A percentile compares a stretch with the other conserved stretches of the same genome.
phyloP scores from a whole-genome alignment of 1,140 invertebrate genomes.

The Drosophila teissieri region DNA sequence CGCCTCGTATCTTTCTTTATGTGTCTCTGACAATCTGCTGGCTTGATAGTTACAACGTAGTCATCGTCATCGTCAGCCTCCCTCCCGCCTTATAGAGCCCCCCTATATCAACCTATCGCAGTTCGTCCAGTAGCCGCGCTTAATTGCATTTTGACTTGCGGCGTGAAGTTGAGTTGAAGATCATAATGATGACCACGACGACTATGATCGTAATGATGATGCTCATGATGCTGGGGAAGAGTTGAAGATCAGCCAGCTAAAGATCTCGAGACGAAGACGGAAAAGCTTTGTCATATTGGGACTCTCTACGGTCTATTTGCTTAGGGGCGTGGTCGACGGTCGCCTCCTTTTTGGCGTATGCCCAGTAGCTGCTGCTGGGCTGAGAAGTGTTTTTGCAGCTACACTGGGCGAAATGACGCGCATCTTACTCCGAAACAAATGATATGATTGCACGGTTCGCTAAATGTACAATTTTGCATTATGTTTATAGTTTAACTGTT shows the following conservation, averaged over 20 bases:
- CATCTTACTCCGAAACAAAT: not conserved
- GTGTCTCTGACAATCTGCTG: conserved; percentile 73
- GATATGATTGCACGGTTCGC: too few species aligned
- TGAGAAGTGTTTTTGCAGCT: conserved; percentile 47
- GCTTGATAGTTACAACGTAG: conserved; percentile 66
- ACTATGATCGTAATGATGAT: not conserved
- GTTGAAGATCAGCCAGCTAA: conserved; percentile 28
- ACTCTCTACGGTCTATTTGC: conserved; percentile 74
- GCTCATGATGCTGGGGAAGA: conserved; percentile 17
- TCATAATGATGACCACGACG: conserved; percentile 10
- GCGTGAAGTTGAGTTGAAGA: conserved; percentile 73
- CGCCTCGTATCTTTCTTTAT: conserved; percentile 35
- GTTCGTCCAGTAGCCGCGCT: conserved; percentile 74
- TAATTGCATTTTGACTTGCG: conserved; percentile 83
- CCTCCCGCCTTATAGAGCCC: conserved; percentile 13
- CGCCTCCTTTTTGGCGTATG: conserved; percentile 71
- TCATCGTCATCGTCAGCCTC: conserved; percentile 61
- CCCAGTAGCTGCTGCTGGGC: conserved; percentile 60
- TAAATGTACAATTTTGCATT: too few species aligned
- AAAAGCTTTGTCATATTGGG: conserved; percentile 60
- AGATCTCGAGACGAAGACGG: conserved; percentile 42
- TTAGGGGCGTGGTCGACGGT: conserved; percentile 64
- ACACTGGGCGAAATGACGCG: not conserved
- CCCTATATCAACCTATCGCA: not conserved
- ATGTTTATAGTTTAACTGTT: too few species aligned